Evolutionary conservation across 37 sponge, comb jelly and placozoan genomes (phyloP).

Genomic region (Halisarca cf. caerulea): DNA sequence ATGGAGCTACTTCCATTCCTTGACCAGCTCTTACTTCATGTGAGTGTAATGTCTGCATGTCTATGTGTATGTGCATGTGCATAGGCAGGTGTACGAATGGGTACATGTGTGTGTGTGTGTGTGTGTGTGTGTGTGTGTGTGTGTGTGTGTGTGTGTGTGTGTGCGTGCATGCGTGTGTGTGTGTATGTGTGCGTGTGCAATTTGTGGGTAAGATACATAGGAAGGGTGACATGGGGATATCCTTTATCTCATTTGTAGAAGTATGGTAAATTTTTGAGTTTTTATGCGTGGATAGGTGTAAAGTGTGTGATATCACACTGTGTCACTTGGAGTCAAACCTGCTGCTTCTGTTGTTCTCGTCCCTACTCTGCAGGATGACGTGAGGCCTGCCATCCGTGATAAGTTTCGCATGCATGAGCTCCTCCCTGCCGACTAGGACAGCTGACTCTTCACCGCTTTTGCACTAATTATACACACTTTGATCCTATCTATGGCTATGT

Average conservation of each 20-base stretch:
- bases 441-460: neutral
- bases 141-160: no score
- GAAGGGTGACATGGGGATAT: no score
- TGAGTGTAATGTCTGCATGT: slow-evolving; percentile 7
- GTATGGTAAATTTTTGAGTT: neutral
- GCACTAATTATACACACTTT: neutral
- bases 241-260: neutral
- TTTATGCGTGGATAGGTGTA: no score
- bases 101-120: no score
- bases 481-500: neutral
- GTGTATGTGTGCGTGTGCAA: no score
- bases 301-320: no score
- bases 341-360: no score
- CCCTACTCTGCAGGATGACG: slow-evolving; percentile 72
- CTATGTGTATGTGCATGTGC: neutral
- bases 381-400: slow-evolving; percentile 82
- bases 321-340: no score
- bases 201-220: no score
- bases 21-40: slow-evolving; percentile 69
- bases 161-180: no score
- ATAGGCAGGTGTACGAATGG: neutral
- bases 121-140: no score
- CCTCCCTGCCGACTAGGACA: slow-evolving; percentile 72
- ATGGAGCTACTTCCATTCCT: slow-evolving; percentile 90
- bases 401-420: slow-evolving; percentile 90